Conservation (phyloP, 53 echinoderm and acorn worm species). For the Echinarachnius parma region DNA sequence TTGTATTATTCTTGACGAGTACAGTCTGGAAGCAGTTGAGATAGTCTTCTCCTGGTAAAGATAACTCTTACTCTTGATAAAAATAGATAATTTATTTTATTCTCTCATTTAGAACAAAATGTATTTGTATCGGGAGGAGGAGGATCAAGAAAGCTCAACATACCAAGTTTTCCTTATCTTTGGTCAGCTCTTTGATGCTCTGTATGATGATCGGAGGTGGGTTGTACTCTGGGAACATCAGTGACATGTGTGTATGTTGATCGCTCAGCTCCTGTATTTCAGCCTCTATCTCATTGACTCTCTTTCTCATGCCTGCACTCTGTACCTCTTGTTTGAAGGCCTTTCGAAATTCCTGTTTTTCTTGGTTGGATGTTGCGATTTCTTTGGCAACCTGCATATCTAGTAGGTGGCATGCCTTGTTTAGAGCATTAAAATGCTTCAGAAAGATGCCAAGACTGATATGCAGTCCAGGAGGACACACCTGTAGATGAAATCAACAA, state of each 20-base stretch:
- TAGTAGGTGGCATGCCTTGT: constrained; percentile 15
- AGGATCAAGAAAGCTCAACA: no score
- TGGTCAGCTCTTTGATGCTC: no score
- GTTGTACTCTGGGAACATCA: neutral
- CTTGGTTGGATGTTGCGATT: neutral
- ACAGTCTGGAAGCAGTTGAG: no score
- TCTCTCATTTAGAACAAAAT: no score
- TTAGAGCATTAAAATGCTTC: constrained; percentile 9
- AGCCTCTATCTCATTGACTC: neutral
- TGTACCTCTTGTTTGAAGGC: neutral
- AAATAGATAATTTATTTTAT: no score
- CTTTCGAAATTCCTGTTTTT: neutral
- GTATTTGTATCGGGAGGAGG: no score
- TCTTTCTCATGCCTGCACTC: neutral
- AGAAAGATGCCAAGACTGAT: constrained; percentile 20
- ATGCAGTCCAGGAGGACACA: constrained; percentile 8
- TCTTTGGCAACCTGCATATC: neutral
- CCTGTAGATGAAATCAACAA: neutral
- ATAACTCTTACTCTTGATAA: no score
- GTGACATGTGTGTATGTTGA: neutral
- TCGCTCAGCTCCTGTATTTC: neutral
- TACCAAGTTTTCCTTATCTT: no score
- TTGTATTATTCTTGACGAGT: no score
- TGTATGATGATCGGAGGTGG: no score
- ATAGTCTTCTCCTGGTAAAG: no score